Percentiles rank a stretch among this genome's conserved stretches.
Conservation (phyloP, 2,113 vertebrate genomes). For the Amphilophus citrinellus region DNA sequence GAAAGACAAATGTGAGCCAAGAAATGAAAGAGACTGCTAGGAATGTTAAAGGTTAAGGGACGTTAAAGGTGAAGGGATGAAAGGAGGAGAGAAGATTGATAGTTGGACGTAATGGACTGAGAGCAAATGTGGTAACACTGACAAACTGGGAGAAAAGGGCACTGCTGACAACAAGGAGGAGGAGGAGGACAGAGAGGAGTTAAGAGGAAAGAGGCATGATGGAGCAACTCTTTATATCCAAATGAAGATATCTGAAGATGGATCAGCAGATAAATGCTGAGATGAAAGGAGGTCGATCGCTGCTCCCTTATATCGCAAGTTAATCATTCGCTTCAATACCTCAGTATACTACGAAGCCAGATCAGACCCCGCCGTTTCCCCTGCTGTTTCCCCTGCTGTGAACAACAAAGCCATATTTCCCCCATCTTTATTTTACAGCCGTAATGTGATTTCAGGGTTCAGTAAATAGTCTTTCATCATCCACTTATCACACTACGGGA, state of each 20-base stretch:
- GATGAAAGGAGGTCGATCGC: neutral
- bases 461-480: constrained; percentile 43
- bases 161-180: neutral
- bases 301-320: neutral
- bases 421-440: constrained; percentile 18
- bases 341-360: neutral
- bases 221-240: neutral
- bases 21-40: neutral
- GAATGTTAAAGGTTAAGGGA: constrained; percentile 3
- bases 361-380: neutral
- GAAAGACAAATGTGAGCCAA: neutral
- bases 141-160: neutral
- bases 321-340: neutral
- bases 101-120: neutral
- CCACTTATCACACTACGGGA: constrained; percentile 40
- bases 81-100: neutral
- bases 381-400: neutral
- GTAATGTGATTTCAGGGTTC: constrained; percentile 10
- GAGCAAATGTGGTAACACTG: neutral
- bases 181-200: neutral
- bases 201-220: neutral
- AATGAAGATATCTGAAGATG: neutral
- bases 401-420: constrained; percentile 7
- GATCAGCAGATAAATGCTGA: neutral
- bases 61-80: neutral